phyloP scores from a whole-genome alignment of 2,113 vertebrate genomes.

The Neolamprologus caudopunctatus region DNA sequence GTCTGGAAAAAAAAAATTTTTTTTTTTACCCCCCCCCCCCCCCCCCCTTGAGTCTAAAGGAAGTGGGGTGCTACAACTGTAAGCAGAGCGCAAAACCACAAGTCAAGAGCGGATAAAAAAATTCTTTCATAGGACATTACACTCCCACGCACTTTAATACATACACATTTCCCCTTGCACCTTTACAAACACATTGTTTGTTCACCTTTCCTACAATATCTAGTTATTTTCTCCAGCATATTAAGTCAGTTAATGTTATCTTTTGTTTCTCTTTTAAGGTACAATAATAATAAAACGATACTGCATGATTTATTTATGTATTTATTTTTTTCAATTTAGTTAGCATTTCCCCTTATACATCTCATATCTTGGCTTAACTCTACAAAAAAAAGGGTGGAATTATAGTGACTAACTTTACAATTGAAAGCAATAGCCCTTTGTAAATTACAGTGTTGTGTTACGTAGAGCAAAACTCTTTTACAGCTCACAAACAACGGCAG shows the following conservation, averaged over 20 bases:
- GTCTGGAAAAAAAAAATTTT: too few relatives aligned
- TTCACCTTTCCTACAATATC: background rate
- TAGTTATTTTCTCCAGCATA: background rate
- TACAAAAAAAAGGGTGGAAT: background rate
- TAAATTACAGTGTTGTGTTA: constrained; percentile 47
- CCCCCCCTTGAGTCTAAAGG: constrained; percentile 7
- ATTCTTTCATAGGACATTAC: background rate
- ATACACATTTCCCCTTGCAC: background rate
- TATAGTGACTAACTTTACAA: background rate
- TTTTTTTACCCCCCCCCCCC: too few relatives aligned
- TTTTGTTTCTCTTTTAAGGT: background rate
- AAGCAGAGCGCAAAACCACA: background rate
- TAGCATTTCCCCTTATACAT: background rate
- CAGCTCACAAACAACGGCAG: constrained; percentile 31
- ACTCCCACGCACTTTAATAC: background rate
- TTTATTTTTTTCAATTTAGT: background rate
- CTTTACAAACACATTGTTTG: background rate
- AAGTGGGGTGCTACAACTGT: constrained; percentile 30
- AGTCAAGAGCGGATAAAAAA: background rate
- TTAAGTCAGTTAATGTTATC: background rate
- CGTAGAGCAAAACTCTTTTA: constrained; percentile 2
- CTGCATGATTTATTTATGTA: background rate
- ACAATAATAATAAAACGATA: background rate
- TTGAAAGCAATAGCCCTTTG: constrained; percentile 14
- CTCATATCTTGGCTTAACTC: background rate